These are phyloP conservation scores for Trididemnum miniatum DNA, from an alignment of 23 tunicate genomes.

Conservation along the genomic window DNA sequence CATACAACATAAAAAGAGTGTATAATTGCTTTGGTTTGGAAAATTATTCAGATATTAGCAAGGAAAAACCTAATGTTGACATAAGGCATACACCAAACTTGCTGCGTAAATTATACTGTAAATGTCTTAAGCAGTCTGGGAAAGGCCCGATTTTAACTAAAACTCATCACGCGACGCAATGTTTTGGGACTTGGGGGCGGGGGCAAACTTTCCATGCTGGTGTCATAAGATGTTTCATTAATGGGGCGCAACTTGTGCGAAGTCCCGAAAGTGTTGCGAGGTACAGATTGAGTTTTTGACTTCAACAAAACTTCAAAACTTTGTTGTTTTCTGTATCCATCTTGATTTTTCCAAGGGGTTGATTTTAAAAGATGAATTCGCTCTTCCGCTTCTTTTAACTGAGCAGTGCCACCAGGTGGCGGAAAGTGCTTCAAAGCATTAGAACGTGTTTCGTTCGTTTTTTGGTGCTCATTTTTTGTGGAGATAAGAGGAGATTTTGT, in stretches of 20 bases:
- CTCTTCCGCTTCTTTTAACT: neutral
- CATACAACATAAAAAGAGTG: too few species aligned
- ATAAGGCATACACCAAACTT: too few species aligned
- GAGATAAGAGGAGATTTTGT: too few species aligned
- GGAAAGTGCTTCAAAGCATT: too few species aligned
- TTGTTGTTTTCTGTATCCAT: neutral
- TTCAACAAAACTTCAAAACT: too few species aligned
- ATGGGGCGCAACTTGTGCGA: neutral
- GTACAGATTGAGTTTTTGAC: neutral
- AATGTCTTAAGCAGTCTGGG: too few species aligned
- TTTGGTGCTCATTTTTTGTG: too few species aligned
- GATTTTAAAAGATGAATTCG: neutral
- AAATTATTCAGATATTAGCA: too few species aligned
- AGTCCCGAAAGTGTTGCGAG: slow-evolving; percentile 29
- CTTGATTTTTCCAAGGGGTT: neutral
- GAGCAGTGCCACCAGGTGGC: neutral
- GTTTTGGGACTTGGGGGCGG: slow-evolving; percentile 69
- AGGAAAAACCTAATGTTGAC: too few species aligned
- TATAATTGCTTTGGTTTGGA: too few species aligned
- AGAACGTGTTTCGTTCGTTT: too few species aligned
- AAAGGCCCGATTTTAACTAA: neutral
- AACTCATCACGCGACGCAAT: slow-evolving; percentile 8
- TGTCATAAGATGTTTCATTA: neutral
- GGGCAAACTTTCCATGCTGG: slow-evolving; percentile 46
- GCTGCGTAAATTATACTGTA: too few species aligned